Evolutionary conservation across 2,888 invertebrate genomes (phyloP), one percentile per base, ranked within the genome.

Genomic region (Meteorus cinctellus): DNA sequence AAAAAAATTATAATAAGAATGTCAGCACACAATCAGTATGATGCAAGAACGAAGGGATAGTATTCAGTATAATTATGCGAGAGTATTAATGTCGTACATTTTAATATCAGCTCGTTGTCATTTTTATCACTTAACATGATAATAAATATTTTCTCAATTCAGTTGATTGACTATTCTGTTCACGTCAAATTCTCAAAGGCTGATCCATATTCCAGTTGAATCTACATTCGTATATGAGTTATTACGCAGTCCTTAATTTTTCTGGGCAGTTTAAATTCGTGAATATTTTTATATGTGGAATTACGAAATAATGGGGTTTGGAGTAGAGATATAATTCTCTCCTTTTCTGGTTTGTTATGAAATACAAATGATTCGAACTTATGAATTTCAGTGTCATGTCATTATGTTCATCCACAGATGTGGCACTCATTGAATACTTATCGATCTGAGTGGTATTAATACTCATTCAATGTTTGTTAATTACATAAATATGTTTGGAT

Each of bases 1-100:
- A 67, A 67, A 51, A 51, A 51, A 51, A 73, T 24, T 72, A 72
- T 48, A 60, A 41, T n/a, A 72, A 48, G 2, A 48, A n/a, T 48
- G n/a, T 48, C 4, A n/a, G 41, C 41, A 41, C 48, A n/a, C 6
- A 48, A 12, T 48, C 48, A 48, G 48, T 1, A n/a, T 48, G 1
- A 48, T 48, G 24, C 6, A 6, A 19, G 8, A 19, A 19, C n/a
- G 4, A 1, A 55, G 19, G 1, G 10, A 55, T n/a, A 48, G 48
- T n/a, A n/a, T 48, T n/a, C 14, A 48, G 3, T 48, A 48, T 48
- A 48, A n/a, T 3, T 3, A n/a, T 16, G 1, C 16, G 16, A 3
- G 12, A 45, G 12, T 45, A 48, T 48, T 6, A 16, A 48, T 48
- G 16, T 48, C 14, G n/a, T 4, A 48, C 19, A 19, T n/a, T 55